Evolutionary conservation across 1,140 invertebrate genomes (phyloP), one percentile per base, ranked within the genome.

Genomic region (Ruditapes philippinarum): DNA sequence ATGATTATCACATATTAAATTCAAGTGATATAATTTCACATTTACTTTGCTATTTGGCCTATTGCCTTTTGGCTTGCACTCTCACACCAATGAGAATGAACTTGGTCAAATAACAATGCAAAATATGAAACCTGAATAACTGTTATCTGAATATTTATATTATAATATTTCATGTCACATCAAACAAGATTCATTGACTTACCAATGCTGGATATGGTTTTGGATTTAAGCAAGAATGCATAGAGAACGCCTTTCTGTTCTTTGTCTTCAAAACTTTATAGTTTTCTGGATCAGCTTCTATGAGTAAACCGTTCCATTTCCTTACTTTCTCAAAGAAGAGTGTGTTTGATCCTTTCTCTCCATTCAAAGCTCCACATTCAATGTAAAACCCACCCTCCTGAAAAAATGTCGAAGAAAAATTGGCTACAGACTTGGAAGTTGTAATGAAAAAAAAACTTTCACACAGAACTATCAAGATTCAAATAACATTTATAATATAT

Each of bases 271-370:
- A 92, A 62, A 95, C 92, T 7, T 91, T 91, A 92, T 96, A 97
- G 82, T 96, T 97, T 3, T 95, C 83, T 7, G 98, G 97, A 93
- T 98, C 97, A 0, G 98, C 97, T 81, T 98, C 97, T 14, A 98
- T 97, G 70, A 98, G 96, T 12, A 98, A 96, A 1, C 98, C 98
- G 83, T 96, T 96, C 98, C 98, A 98, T 62, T 96, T 96, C 11
- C 98, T 96, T n/a, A 97, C 96, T n/a, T 96, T 96, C 92, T 98
- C 98, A 76, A 98, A 95, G 97, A 97, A 98, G 83, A 97, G 95
- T 0, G 97, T 97, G 80, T 97, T 97, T 9, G 97, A 97, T n/a
- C 96, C 95, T 95, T 96, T 96, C 91, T 97, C 96, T 3, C 97
- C 97, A 91, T 97, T 96, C 73, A 96, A 96, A 2, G 97, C 97